A percentile compares a stretch with the other conserved stretches of the same genome.
These are phyloP conservation scores for Anolis apletophallus DNA, from an alignment of 2,797 vertebrate species.

Conservation along the genomic window DNA sequence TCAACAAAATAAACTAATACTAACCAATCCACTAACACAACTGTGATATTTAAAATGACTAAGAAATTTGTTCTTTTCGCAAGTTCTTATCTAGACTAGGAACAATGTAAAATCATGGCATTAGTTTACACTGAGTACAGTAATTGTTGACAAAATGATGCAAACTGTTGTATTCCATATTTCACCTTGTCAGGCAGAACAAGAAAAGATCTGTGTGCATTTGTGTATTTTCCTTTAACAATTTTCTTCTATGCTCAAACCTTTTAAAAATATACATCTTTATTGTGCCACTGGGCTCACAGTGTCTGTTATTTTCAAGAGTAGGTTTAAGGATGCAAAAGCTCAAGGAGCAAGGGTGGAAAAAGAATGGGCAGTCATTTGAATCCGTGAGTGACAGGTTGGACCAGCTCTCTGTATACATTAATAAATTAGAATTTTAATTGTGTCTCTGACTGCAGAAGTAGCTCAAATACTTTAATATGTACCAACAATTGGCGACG, in stretches of 20 bases:
- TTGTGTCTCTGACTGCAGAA: slow-evolving; percentile 93
- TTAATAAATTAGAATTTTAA: slow-evolving; percentile 99
- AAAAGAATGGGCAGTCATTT: slow-evolving; percentile 86
- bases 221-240: slow-evolving; percentile 54
- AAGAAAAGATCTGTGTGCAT: slow-evolving; percentile 13
- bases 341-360: slow-evolving; percentile 68
- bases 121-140: not conserved
- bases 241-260: slow-evolving; percentile 45
- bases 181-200: slow-evolving; percentile 23
- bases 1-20: slow-evolving; percentile 28
- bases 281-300: slow-evolving; percentile 61
- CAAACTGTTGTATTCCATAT: slow-evolving; percentile 4
- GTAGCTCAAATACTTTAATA: slow-evolving; percentile 88
- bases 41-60: not conserved
- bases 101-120: slow-evolving; percentile 16
- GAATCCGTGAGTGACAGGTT: slow-evolving; percentile 94
- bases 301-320: slow-evolving; percentile 69
- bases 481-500: slow-evolving; percentile 92
- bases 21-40: slow-evolving; percentile 3
- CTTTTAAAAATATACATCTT: slow-evolving; percentile 60
- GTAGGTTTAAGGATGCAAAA: slow-evolving; percentile 71
- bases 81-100: slow-evolving; percentile 61
- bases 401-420: slow-evolving; percentile 95
- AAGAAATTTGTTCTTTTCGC: slow-evolving; percentile 42
- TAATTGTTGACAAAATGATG: slow-evolving; percentile 38